Evolutionary conservation across 2,888 invertebrate genomes (phyloP).

Genomic region (Lasioglossum morio): DNA sequence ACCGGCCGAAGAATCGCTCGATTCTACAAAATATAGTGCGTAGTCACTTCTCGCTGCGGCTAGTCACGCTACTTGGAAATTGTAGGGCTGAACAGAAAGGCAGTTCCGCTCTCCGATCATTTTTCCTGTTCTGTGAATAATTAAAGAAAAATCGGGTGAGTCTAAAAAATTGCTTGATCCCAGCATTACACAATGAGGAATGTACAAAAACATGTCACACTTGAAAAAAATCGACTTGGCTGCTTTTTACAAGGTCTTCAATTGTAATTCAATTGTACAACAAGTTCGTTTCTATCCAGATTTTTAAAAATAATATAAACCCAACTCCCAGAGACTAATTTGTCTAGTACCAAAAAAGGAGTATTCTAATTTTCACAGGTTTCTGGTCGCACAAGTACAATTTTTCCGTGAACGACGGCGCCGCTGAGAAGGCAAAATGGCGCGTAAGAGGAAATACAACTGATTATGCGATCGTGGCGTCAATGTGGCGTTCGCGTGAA

Average conservation of each 20-base stretch:
- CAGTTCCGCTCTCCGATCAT: neutral
- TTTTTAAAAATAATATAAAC: no score
- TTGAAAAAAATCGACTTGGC: neutral
- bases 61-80: neutral
- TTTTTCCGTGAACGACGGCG: neutral
- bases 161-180: neutral
- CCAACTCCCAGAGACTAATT: no score
- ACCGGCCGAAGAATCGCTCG: neutral
- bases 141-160: neutral
- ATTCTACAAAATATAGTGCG: neutral
- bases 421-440: neutral
- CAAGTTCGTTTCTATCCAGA: no score
- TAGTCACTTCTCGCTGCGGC: neutral
- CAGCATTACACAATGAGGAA: neutral
- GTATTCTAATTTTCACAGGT: neutral
- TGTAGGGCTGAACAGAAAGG: neutral
- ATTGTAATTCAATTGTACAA: no score
- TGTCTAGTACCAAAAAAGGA: neutral
- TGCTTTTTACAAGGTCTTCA: no score
- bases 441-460: neutral
- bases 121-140: neutral
- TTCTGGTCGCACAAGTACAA: neutral
- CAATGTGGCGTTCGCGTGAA: constrained; percentile 67
- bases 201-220: neutral
- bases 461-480: constrained; percentile 1